These are phyloP conservation scores for Pemphredon lugubris DNA, from an alignment of 2,888 invertebrate genomes.

Conservation along the genomic window DNA sequence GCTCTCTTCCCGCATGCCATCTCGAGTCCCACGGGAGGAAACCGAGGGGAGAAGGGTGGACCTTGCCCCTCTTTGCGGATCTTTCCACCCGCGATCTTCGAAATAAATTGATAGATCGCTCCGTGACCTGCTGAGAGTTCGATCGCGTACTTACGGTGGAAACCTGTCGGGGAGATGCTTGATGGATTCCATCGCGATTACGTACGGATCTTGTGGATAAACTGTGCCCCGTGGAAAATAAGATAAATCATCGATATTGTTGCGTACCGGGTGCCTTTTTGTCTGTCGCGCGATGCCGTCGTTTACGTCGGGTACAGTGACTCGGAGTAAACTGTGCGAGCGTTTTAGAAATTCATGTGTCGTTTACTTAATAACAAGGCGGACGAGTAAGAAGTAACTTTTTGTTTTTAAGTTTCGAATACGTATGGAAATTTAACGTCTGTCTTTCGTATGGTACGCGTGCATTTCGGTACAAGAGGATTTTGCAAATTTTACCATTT, in stretches of 20 bases:
- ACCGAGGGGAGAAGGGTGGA: constrained; percentile 25
- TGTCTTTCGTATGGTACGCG: no score
- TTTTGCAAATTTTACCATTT: no score
- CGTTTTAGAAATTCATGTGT: no score
- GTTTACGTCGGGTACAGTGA: no score
- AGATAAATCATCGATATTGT: background rate
- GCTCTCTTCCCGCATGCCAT: constrained; percentile 21
- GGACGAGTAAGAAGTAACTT: no score
- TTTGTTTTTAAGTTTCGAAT: no score
- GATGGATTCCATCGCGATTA: constrained; percentile 52
- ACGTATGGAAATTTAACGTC: no score
- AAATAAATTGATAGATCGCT: constrained; percentile 62
- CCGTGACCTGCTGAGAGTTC: constrained; percentile 21
- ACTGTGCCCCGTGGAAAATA: background rate
- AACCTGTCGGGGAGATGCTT: constrained; percentile 29
- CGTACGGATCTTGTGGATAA: background rate
- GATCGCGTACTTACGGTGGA: constrained; percentile 28
- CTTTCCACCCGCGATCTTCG: constrained; percentile 34
- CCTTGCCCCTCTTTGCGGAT: constrained; percentile 37
- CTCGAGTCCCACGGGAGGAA: constrained; percentile 51
- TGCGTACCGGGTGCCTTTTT: no score
- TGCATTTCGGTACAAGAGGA: no score
- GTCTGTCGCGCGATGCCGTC: no score
- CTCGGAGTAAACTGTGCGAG: no score
- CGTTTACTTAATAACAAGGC: no score